Percentiles rank a stretch among this genome's conserved stretches.
Evolutionary conservation across 1,140 invertebrate species (phyloP).

Genomic region (Ips nitidus): DNA sequence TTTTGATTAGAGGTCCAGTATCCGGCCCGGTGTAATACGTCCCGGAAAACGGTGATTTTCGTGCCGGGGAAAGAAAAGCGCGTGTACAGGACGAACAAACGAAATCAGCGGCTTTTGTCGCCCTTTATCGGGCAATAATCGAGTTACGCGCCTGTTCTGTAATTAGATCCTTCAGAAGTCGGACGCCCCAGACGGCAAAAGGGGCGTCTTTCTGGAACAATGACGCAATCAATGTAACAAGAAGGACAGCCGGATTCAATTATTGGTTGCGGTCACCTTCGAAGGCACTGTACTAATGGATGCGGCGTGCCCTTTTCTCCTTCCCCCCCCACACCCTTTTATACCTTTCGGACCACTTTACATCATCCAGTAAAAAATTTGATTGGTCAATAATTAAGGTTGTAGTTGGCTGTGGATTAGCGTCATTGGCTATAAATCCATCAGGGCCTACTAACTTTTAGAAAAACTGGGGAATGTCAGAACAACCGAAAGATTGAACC

Average conservation of each 20-base stretch:
- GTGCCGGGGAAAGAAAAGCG: background rate
- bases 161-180: slow-evolving; percentile 32
- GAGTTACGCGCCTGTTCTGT: slow-evolving; percentile 14
- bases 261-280: slow-evolving; percentile 32
- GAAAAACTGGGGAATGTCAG: no score
- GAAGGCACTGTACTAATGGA: slow-evolving; percentile 31
- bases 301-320: slow-evolving; percentile 16
- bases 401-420: no score
- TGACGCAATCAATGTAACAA: slow-evolving; percentile 30
- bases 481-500: no score
- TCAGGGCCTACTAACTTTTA: no score
- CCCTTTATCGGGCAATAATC: slow-evolving; percentile 30
- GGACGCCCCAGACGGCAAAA: slow-evolving; percentile 18
- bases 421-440: no score
- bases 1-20: slow-evolving; percentile 19
- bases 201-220: slow-evolving; percentile 32
- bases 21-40: background rate
- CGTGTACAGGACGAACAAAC: background rate
- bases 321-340: slow-evolving; percentile 6
- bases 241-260: slow-evolving; percentile 29
- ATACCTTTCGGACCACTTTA: slow-evolving; percentile 9
- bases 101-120: slow-evolving; percentile 24
- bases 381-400: no score
- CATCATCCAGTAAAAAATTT: no score
- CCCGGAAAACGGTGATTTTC: no score